These are phyloP conservation scores for Paraplagusia blochii DNA, from an alignment of 2,113 vertebrate species.

Conservation along the genomic window DNA sequence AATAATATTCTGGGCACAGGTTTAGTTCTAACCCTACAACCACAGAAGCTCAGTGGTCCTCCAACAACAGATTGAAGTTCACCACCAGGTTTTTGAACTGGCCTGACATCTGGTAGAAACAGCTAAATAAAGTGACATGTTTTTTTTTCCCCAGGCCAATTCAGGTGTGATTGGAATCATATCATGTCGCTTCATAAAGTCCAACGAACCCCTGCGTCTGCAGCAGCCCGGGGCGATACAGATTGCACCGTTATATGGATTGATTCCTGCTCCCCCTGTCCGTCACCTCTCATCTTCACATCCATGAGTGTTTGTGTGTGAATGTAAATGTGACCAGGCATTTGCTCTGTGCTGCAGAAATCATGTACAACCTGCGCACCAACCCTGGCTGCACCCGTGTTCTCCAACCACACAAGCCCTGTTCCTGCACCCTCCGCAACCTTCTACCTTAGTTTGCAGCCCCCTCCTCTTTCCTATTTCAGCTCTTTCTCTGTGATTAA, in stretches of 20 bases:
- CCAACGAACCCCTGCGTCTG: constrained; percentile 34
- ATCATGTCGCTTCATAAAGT: constrained; percentile 72
- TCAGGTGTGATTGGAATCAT: constrained; percentile 51
- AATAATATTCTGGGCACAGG: too few relatives aligned
- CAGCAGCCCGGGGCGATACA: constrained; percentile 26
- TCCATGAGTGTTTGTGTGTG: constrained; percentile 17
- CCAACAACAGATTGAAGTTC: too few relatives aligned
- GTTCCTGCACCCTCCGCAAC: constrained; percentile 24
- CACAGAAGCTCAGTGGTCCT: too few relatives aligned
- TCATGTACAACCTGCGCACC: constrained; percentile 56
- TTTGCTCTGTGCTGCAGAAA: constrained; percentile 20
- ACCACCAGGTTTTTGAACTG: constrained; percentile 1
- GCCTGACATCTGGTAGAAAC: constrained; percentile 50
- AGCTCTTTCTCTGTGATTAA: constrained; percentile 70
- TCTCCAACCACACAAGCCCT: constrained; percentile 25
- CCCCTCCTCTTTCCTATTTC: constrained; percentile 43
- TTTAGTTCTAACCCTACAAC: too few relatives aligned
- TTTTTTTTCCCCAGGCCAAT: constrained; percentile 34
- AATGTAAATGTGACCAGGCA: neutral
- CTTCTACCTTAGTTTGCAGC: constrained; percentile 14
- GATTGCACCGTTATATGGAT: constrained; percentile 52
- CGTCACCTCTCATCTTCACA: constrained; percentile 28
- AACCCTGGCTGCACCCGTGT: constrained; percentile 10
- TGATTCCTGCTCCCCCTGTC: constrained; percentile 44
- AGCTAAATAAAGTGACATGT: constrained; percentile 28